Evolutionary conservation across 2,113 vertebrate genomes (phyloP).

Genomic region (Mystacornis crossleyi): DNA sequence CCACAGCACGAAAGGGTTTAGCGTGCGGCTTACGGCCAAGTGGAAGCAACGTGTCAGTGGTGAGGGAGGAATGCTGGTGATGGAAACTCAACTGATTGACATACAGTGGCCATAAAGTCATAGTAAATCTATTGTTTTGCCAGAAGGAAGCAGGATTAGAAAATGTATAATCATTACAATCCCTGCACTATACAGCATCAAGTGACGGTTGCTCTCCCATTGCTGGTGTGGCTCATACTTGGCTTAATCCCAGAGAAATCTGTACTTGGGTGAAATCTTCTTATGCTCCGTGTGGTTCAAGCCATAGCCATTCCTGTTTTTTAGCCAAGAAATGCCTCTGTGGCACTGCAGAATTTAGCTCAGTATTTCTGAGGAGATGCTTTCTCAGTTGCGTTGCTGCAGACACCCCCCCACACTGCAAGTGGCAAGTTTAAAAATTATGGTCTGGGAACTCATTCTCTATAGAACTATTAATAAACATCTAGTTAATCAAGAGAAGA

Average conservation of each 20-base stretch:
- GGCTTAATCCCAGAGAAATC: neutral
- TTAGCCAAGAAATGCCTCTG: neutral
- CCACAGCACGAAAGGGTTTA: conserved; percentile 63
- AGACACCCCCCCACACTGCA: neutral
- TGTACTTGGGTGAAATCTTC: neutral
- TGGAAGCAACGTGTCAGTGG: conserved; percentile 62
- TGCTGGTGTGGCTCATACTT: neutral
- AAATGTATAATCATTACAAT: conserved; percentile 56
- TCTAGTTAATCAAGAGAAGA: neutral
- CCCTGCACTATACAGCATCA: neutral
- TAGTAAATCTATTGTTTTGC: conserved; percentile 66
- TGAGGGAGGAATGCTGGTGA: conserved; percentile 57
- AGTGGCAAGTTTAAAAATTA: neutral
- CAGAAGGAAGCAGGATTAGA: conserved; percentile 64
- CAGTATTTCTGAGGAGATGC: neutral
- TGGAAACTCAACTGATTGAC: conserved; percentile 59
- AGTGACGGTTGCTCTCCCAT: neutral
- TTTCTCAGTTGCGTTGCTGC: neutral
- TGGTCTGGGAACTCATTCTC: neutral
- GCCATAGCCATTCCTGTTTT: neutral
- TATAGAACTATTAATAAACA: neutral
- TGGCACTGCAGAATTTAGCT: neutral
- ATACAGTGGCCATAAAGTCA: conserved; percentile 45
- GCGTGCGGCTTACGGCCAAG: conserved; percentile 62
- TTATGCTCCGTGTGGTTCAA: neutral